phyloP scores from a whole-genome alignment of 2,113 vertebrate genomes.

The Alosa alosa region DNA sequence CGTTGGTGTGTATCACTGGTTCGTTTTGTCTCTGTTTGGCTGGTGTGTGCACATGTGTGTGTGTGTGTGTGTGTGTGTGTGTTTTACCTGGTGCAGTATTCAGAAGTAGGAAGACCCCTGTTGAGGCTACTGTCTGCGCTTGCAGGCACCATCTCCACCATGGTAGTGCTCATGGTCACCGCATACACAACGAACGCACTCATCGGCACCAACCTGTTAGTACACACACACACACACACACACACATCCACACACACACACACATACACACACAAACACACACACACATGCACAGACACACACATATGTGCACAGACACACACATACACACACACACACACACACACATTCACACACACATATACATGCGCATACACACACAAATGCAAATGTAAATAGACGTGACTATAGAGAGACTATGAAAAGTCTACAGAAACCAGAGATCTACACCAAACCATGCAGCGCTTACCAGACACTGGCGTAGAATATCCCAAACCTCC shows the following conservation, averaged over 20 bases:
- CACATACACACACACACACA: not conserved
- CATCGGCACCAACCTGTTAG: slow-evolving; percentile 61
- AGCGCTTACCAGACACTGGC: no score
- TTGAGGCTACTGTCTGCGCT: not conserved
- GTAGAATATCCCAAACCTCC: no score
- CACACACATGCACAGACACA: not conserved
- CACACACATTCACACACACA: not conserved
- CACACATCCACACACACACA: not conserved
- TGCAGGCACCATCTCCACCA: not conserved
- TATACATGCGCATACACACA: not conserved
- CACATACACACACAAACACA: not conserved
- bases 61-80: not conserved
- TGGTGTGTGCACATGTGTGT: not conserved
- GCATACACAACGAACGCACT: slow-evolving; percentile 58
- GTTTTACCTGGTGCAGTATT: slow-evolving; percentile 64
- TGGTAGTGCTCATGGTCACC: slow-evolving; percentile 27
- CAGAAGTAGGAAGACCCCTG: not conserved
- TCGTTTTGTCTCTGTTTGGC: not conserved
- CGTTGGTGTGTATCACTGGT: not conserved
- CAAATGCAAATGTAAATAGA: not conserved
- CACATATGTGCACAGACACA: not conserved
- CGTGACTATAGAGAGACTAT: no score
- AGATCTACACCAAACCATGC: no score
- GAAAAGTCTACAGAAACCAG: no score
- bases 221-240: not conserved